Conservation (phyloP, 2,888 invertebrate genomes). For the Escarpia spicata region DNA sequence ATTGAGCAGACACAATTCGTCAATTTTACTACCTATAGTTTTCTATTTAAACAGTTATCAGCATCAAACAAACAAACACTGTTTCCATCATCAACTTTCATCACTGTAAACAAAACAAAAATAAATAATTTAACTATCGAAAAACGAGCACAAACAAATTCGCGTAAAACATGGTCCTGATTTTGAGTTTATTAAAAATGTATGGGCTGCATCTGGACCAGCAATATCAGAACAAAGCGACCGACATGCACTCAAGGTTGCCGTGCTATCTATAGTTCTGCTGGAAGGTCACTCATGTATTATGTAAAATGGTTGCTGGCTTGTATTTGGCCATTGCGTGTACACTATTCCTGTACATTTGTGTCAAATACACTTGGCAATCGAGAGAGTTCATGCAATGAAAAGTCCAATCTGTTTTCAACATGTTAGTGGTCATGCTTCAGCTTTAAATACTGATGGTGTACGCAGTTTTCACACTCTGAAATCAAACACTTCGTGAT, state of each 20-base stretch:
- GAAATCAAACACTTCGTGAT: background rate
- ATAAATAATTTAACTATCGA: background rate
- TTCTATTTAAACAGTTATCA: background rate
- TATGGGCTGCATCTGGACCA: background rate
- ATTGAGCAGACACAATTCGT: background rate
- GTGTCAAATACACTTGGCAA: background rate
- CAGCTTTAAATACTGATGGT: background rate
- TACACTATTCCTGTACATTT: background rate
- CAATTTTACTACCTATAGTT: background rate
- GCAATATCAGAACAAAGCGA: background rate
- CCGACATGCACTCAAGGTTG: background rate
- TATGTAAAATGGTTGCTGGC: background rate
- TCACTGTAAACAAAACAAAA: background rate
- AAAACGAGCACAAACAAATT: background rate
- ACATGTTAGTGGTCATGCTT: background rate
- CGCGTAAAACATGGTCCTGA: background rate
- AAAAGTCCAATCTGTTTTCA: background rate
- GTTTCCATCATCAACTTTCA: background rate
- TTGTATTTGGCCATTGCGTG: background rate
- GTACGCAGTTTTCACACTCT: background rate
- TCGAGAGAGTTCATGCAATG: background rate
- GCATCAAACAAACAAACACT: background rate
- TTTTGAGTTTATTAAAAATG: background rate
- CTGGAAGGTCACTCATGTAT: background rate
- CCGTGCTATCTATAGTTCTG: background rate